Evolutionary conservation across 2,113 vertebrate genomes (phyloP), one percentile per base, ranked within the genome.

Genomic region (Labeo catla): DNA sequence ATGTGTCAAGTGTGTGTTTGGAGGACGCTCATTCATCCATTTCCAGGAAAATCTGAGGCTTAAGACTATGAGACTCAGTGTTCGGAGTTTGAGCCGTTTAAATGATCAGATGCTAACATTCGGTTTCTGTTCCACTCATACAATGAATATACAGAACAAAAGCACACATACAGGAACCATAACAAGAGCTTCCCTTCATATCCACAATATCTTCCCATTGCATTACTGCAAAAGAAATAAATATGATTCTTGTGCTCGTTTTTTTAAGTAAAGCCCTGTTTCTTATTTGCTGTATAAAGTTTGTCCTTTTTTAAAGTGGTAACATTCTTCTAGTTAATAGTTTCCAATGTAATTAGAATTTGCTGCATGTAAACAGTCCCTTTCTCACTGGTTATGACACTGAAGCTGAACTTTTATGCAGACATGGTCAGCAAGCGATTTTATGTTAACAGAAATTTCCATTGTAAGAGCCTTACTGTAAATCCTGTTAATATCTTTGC

Each of bases 121-220:
- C 81, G 74, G 79, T 91, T 93, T 16, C 66, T 21, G 34, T n/a
- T 79, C 4, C 11, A 65, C 13, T 80, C 28, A 59, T 52, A 86
- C 91, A 91, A 93, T 92, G 92, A 88, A 84, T 84, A 54, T 92
- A 92, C 91, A 85, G 92, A 90, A 90, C 83, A 83, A 88, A 89
- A 86, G 81, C 74, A 87, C 15, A 66, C 43, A 76, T 65, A 83
- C 65, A 4, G 6, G 10, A 6, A 28, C 28, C 28, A 28, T 28
- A 28, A 28, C 13, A 61, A 45, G 4, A 15, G 11, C 47, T 57
- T 43, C 57, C 4, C 73, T 76, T 86, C 81, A 86, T 89, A 28
- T 16, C 12, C 12, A 65, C 12, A 65, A 8, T 65, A 19, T 65
- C 21, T 66, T 47, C 5, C n/a, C 59, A 10, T 47, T 49, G 79